Conservation (phyloP, 2,113 vertebrate species). For the Bubo scandiacus region DNA sequence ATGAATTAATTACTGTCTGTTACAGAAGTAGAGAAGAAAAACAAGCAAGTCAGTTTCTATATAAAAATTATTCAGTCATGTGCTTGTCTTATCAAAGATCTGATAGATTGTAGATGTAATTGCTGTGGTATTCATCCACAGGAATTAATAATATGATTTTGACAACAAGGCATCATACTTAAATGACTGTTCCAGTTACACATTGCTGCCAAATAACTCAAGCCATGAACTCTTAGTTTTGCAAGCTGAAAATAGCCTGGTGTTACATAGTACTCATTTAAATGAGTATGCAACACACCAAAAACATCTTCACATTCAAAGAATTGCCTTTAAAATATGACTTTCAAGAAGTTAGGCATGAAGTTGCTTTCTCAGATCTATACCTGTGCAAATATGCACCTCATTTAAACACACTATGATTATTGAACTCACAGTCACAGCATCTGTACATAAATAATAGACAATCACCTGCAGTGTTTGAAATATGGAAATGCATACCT, state of each 20-base stretch:
- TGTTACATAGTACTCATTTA: not conserved
- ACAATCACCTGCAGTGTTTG: not conserved
- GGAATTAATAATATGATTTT: constrained; percentile 27
- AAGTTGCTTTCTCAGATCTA: not conserved
- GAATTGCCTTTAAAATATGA: not conserved
- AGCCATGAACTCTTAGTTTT: not conserved
- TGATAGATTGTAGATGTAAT: constrained; percentile 21
- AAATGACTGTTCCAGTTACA: constrained; percentile 22
- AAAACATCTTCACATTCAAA: not conserved
- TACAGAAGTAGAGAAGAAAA: constrained; percentile 17
- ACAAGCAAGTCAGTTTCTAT: constrained; percentile 32
- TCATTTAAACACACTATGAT: not conserved
- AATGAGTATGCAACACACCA: not conserved
- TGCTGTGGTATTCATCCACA: constrained; percentile 22
- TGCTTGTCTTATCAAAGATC: constrained; percentile 32
- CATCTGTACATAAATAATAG: not conserved
- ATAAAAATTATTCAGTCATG: constrained; percentile 41
- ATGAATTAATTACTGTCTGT: constrained; percentile 63
- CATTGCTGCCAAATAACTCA: not conserved
- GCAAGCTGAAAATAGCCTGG: constrained; percentile 1
- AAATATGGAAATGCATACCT: not conserved
- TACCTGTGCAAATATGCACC: not conserved
- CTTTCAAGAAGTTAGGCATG: not conserved
- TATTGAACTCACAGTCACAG: not conserved
- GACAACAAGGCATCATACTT: constrained; percentile 24